phyloP scores from a whole-genome alignment of 2,888 invertebrate genomes.

The Spilosoma lubricipeda region DNA sequence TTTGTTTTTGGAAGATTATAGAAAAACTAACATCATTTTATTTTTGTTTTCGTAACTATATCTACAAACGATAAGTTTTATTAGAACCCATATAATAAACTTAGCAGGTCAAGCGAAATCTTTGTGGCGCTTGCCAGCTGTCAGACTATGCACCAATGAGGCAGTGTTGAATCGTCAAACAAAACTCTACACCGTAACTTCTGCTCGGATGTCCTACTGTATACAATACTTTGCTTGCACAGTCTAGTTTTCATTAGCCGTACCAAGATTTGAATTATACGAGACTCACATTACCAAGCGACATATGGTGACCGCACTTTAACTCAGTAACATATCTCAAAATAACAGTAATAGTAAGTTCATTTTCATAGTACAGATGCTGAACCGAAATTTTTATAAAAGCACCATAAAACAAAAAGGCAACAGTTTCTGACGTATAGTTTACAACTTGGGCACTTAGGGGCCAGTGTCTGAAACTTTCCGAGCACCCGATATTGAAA shows the following conservation, averaged over 20 bases:
- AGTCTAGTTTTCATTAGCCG: background rate
- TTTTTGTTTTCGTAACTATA: background rate
- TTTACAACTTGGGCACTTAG: slow-evolving; percentile 2
- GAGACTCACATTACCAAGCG: no score
- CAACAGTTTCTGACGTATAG: background rate
- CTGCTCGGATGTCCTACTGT: background rate
- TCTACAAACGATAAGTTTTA: background rate
- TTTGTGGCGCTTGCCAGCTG: slow-evolving; percentile 2
- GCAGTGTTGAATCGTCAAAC: background rate
- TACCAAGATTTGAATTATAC: background rate
- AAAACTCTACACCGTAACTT: background rate
- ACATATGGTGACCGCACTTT: background rate
- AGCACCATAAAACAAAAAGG: slow-evolving; percentile 2
- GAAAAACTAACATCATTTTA: no score
- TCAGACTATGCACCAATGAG: background rate
- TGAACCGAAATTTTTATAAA: background rate
- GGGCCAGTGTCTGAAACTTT: slow-evolving; percentile 11
- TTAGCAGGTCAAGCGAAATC: background rate
- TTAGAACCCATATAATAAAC: background rate
- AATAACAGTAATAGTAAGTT: background rate
- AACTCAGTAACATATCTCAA: background rate
- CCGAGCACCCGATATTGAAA: slow-evolving; percentile 22
- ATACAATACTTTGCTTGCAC: background rate
- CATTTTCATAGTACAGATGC: background rate
- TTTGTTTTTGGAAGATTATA: no score